phyloP scores from a whole-genome alignment of 2,113 vertebrate genomes.

The Poecile atricapillus region DNA sequence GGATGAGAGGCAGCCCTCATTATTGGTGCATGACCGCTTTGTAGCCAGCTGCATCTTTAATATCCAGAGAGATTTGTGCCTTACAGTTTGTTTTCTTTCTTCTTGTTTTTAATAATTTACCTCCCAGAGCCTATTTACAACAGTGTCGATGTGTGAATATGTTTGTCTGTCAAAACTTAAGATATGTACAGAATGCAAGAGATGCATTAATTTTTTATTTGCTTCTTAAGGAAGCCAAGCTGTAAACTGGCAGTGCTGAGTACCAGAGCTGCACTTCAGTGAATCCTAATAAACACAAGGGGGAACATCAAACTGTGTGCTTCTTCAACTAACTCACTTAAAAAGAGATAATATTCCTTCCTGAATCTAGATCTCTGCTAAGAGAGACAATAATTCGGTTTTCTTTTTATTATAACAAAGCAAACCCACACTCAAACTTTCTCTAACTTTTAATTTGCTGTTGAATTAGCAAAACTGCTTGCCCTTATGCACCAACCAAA shows the following conservation, averaged over 20 bases:
- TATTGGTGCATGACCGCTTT: constrained; percentile 61
- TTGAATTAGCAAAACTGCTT: not conserved
- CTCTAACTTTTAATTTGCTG: not conserved
- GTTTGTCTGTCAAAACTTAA: constrained; percentile 65
- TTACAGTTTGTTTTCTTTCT: constrained; percentile 61
- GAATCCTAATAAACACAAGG: constrained; percentile 31
- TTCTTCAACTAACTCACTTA: not conserved
- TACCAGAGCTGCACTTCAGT: constrained; percentile 27
- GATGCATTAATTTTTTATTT: constrained; percentile 68
- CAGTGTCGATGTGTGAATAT: constrained; percentile 49
- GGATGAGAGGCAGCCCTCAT: constrained; percentile 59
- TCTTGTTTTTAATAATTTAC: constrained; percentile 75
- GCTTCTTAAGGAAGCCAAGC: constrained; percentile 47
- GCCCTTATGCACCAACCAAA: not conserved
- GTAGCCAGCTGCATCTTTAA: constrained; percentile 67
- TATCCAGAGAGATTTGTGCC: constrained; percentile 63
- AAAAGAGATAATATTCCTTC: constrained; percentile 11
- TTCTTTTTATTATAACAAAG: not conserved
- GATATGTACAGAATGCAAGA: constrained; percentile 53
- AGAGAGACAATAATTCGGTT: not conserved
- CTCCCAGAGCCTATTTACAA: constrained; percentile 61
- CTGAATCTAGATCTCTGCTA: not conserved
- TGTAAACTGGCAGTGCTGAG: constrained; percentile 37
- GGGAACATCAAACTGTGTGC: not conserved
- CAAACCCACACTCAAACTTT: not conserved